Evolutionary conservation across 2,888 invertebrate genomes (phyloP).

Genomic region (Zaprionus lineosus): DNA sequence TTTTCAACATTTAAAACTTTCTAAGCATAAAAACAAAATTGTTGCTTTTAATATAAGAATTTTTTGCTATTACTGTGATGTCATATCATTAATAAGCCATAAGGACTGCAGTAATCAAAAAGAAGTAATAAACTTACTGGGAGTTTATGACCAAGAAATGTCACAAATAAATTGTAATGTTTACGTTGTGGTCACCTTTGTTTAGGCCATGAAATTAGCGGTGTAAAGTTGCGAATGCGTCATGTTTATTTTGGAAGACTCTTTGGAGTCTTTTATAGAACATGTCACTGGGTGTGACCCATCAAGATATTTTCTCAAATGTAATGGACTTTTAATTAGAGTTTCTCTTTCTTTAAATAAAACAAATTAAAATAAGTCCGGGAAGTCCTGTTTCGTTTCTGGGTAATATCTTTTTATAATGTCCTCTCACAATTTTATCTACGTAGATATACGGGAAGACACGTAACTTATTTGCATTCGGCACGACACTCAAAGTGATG

Average conservation of each 20-base stretch:
- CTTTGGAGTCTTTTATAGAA: conserved; percentile 13
- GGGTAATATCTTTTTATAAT: conserved; percentile 36
- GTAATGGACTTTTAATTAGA: conserved; percentile 25
- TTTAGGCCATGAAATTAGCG: too few relatives aligned
- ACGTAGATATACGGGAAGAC: too few relatives aligned
- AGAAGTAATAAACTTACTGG: too few relatives aligned
- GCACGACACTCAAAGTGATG: conserved; percentile 55
- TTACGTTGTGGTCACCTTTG: too few relatives aligned
- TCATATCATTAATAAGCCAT: too few relatives aligned
- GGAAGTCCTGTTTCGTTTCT: background rate
- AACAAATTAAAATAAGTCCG: conserved; percentile 37
- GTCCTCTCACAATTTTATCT: conserved; percentile 27
- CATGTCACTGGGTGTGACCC: conserved; percentile 9
- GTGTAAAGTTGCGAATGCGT: conserved; percentile 16
- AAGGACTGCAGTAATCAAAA: too few relatives aligned
- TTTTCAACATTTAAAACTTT: too few relatives aligned
- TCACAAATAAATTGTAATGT: background rate
- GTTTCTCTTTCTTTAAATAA: too few relatives aligned
- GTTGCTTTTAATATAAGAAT: too few relatives aligned
- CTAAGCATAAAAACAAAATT: too few relatives aligned
- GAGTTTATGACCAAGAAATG: conserved; percentile 14
- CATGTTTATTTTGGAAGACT: conserved; percentile 20
- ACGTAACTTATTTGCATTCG: conserved; percentile 37
- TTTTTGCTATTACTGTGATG: too few relatives aligned
- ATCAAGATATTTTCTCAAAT: background rate